Evolutionary conservation across 2,888 invertebrate genomes (phyloP), one percentile per base, ranked within the genome.

Genomic region (Lottia scabra): DNA sequence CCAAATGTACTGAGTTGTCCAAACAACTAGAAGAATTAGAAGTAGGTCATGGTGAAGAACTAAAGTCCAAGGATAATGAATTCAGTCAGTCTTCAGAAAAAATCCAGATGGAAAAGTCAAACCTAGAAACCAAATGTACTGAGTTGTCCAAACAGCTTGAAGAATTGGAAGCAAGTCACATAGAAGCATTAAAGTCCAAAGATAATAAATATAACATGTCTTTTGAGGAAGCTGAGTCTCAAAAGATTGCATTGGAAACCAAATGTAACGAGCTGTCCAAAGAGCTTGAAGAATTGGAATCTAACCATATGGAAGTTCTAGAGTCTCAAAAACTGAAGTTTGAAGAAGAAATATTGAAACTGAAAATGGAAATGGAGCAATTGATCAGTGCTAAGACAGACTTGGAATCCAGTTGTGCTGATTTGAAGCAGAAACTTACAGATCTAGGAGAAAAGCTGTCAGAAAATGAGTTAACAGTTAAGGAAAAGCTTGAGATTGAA

Each of bases 21-120:
- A 66, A 72, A 15, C 73, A 71, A 74, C 76, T 75, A 73, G 78
- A 76, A 74, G 76, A 66, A 65, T n/a, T n/a, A n/a, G n/a, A n/a
- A n/a, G n/a, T n/a, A n/a, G n/a, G n/a, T n/a, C n/a, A n/a, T n/a
- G n/a, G n/a, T n/a, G n/a, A n/a, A n/a, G 75, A 68, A 10, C 26
- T 76, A 16, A 72, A 76, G 26, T 67, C 72, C 16, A 64, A 70
- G 13, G 71, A 76, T 44, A 43, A 67, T 38, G 63, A 62, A 66
- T 67, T 75, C 63, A 73, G 67, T 38, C 43, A n/a, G 8, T 48
- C 70, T 5, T 66, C 77, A 45, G 67, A 73, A 27, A 70, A 74
- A 6, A 16, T 73, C 16, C 70, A 68, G 2, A 45, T 63, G 13
- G 65, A 71, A 6, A 30, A 79, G 30, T 63, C 26, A 16, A 68